phyloP scores from a whole-genome alignment of 2,888 invertebrate genomes.

The Podotricha telesiphe region DNA sequence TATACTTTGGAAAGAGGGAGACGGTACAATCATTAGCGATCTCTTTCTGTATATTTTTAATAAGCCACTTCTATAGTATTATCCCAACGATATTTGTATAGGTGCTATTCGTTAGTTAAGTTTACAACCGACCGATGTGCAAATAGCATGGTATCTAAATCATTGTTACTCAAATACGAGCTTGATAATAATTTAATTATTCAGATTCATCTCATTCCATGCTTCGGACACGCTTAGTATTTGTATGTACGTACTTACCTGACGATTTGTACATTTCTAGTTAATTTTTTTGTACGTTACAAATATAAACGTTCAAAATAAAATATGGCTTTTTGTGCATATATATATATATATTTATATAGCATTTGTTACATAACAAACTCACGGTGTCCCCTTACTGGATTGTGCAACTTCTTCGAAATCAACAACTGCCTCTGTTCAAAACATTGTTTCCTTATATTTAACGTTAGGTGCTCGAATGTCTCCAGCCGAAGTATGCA shows the following conservation, averaged over 20 bases:
- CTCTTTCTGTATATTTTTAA: slow-evolving; percentile 6
- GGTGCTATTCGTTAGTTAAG: slow-evolving; percentile 72
- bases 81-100: slow-evolving; percentile 54
- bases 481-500: neutral
- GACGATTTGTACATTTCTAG: slow-evolving; percentile 68
- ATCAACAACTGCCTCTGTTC: neutral
- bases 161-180: slow-evolving; percentile 30
- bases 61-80: slow-evolving; percentile 12
- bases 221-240: slow-evolving; percentile 59
- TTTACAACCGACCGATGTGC: slow-evolving; percentile 31
- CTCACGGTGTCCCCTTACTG: neutral
- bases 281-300: slow-evolving; percentile 56
- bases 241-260: slow-evolving; percentile 70
- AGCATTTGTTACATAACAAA: neutral
- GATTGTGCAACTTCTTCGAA: neutral
- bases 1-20: neutral
- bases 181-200: slow-evolving; percentile 35
- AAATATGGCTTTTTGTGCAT: neutral
- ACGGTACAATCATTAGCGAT: neutral
- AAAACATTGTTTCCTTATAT: neutral
- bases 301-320: neutral
- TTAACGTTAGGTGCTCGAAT: slow-evolving; percentile 1
- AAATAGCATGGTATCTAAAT: slow-evolving; percentile 20
- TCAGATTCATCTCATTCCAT: slow-evolving; percentile 61
- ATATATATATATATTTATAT: slow-evolving; percentile 1